Percentiles rank a stretch among this genome's conserved stretches.
Evolutionary conservation across 2,888 invertebrate genomes (phyloP).

Genomic region (Agrotis puta): DNA sequence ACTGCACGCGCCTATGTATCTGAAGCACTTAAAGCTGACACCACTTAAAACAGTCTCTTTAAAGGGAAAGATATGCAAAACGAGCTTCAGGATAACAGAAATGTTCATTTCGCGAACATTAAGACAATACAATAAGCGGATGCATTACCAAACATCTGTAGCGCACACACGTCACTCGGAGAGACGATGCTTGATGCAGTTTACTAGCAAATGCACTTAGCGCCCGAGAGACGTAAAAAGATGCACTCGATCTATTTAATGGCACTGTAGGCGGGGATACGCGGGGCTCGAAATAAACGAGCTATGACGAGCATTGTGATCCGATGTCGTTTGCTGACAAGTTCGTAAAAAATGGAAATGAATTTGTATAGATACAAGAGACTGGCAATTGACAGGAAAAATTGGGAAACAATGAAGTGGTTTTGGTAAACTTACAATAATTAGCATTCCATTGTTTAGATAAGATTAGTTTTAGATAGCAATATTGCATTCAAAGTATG

Average conservation of each 20-base stretch:
- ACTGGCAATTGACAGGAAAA: background rate
- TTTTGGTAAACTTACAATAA: background rate
- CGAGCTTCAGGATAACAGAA: slow-evolving; percentile 50
- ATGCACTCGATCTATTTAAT: slow-evolving; percentile 87
- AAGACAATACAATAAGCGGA: slow-evolving; percentile 65
- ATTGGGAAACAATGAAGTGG: background rate
- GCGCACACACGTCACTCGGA: slow-evolving; percentile 48
- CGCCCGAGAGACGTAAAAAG: slow-evolving; percentile 85
- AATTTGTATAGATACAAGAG: slow-evolving; percentile 30
- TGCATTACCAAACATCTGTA: slow-evolving; percentile 63
- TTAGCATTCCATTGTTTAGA: slow-evolving; percentile 3
- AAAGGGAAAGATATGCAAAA: slow-evolving; percentile 55
- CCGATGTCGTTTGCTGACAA: slow-evolving; percentile 51
- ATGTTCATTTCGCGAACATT: slow-evolving; percentile 56
- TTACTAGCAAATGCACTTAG: slow-evolving; percentile 89
- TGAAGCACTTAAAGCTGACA: slow-evolving; percentile 55
- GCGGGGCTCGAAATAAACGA: slow-evolving; percentile 66
- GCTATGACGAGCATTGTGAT: slow-evolving; percentile 51
- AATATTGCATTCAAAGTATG: slow-evolving; percentile 23
- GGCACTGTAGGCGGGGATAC: slow-evolving; percentile 78
- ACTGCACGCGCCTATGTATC: slow-evolving; percentile 30
- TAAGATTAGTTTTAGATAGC: slow-evolving; percentile 15
- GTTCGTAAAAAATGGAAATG: slow-evolving; percentile 33
- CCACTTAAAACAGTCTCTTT: slow-evolving; percentile 51
- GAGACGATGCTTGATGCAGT: slow-evolving; percentile 76